These are phyloP conservation scores for Idris sp. DNA, from an alignment of 1,140 invertebrate species.

Conservation along the genomic window DNA sequence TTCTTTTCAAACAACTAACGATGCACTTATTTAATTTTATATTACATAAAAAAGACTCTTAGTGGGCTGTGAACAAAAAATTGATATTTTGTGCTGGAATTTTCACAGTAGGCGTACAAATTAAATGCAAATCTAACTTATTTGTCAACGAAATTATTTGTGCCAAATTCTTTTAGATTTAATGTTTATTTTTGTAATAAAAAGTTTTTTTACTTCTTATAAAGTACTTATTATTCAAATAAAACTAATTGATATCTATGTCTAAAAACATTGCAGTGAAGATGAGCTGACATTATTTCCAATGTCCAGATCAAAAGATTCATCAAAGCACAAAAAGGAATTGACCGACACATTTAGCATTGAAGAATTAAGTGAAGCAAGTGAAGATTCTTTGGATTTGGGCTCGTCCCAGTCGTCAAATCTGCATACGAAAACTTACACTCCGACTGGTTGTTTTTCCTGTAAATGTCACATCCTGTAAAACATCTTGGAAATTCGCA, in stretches of 20 bases:
- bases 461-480: conserved; percentile 75
- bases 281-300: conserved; percentile 81
- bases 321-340: conserved; percentile 78
- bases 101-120: too few species aligned
- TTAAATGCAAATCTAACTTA: too few species aligned
- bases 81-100: too few species aligned
- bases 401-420: conserved; percentile 67
- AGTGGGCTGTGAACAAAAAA: too few species aligned
- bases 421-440: conserved; percentile 70
- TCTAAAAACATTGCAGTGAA: conserved; percentile 74
- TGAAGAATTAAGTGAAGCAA: conserved; percentile 81
- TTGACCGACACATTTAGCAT: conserved; percentile 82
- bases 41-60: too few species aligned
- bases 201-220: too few species aligned
- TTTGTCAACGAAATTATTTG: too few species aligned
- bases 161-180: too few species aligned
- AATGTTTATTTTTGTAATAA: too few species aligned
- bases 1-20: too few species aligned
- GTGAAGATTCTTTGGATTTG: conserved; percentile 80
- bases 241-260: neutral
- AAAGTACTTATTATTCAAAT: conserved; percentile 2
- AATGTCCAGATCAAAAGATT: conserved; percentile 75
- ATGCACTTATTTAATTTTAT: too few species aligned
- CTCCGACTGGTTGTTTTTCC: conserved; percentile 69
- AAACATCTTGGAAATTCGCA: too few species aligned